Base-by-base conservation (phyloP, 2,888 invertebrate genomes). In the Ischnura elegans region DNA sequence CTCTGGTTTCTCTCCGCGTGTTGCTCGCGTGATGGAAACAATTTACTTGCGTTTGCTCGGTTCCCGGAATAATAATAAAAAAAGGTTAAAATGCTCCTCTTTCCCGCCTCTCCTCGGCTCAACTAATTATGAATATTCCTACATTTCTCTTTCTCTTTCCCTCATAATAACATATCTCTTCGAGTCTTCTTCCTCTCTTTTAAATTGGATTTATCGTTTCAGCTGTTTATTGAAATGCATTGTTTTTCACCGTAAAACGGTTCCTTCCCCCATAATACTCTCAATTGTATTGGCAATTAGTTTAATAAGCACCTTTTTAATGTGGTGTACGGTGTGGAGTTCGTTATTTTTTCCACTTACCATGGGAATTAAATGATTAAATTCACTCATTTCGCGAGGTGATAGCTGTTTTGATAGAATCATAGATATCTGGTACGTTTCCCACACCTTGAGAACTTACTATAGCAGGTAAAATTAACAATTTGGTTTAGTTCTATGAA, bases 11-110 rank as follows among this genome's bases (percentile, higher is more conserved):
- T n/a, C n/a, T n/a, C n/a, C 66, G 90, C 66, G 90, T 90, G 90
- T 90, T 90, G 90, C 66, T 90, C 61, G 90, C 90, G 90, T 90
- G 90, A 90, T 90, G 90, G 90, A 90, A 90, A 90, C 90, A 90
- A 90, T 90, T 90, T 90, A 90, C 90, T 90, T 90, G 90, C 90
- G 90, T 90, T 90, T 90, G 90, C 61, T 66, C 90, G 61, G 90
- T 90, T 90, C 90, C 90, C 61, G 61, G 90, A 61, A 90, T 66
- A n/a, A 55, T 36, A 90, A 66, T 55, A 42, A 51, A n/a, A n/a
- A n/a, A n/a, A n/a, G n/a, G n/a, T n/a, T n/a, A n/a, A n/a, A n/a
- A n/a, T n/a, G n/a, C n/a, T n/a, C 55, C 10, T 5, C 51, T 87
- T 55, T 55, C 61, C 55, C 42, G 61, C 61, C 16, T 76, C 90